Percentiles rank a stretch among this genome's conserved stretches.
phyloP scores from a whole-genome alignment of 2,888 invertebrate species.

The Geophilus truncorum region DNA sequence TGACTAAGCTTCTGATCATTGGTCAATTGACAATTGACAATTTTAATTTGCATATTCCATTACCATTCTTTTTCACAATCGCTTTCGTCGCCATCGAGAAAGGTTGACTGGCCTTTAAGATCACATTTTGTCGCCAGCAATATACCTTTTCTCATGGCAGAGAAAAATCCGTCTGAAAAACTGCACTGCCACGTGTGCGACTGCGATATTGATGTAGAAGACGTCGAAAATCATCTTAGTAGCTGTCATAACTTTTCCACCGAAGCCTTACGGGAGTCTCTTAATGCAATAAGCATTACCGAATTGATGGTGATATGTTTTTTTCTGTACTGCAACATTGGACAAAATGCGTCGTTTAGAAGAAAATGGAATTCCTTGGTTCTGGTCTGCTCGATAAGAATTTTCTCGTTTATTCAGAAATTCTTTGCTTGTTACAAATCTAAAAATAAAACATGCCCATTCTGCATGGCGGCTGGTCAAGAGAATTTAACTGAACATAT shows the following conservation, averaged over 20 bases:
- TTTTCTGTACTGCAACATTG: background rate
- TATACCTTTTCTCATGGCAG: background rate
- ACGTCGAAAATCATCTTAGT: background rate
- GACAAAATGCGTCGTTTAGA: background rate
- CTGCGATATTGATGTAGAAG: background rate
- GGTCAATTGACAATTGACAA: no score
- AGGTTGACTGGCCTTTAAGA: no score
- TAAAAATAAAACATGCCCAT: background rate
- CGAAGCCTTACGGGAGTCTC: background rate
- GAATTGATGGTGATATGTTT: background rate
- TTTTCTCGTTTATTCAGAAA: background rate
- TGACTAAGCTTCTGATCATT: no score
- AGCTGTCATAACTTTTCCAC: background rate
- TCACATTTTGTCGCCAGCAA: no score
- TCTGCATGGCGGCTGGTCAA: background rate
- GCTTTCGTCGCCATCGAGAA: no score
- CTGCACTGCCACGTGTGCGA: background rate
- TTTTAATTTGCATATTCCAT: no score
- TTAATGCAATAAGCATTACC: background rate
- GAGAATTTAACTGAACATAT: background rate
- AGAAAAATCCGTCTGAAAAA: background rate
- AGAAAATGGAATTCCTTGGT: background rate
- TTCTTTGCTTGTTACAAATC: background rate
- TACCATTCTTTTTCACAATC: no score
- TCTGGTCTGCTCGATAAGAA: background rate